These are phyloP conservation scores for Diaphora mendica DNA, from an alignment of 2,888 invertebrate species.

Conservation along the genomic window DNA sequence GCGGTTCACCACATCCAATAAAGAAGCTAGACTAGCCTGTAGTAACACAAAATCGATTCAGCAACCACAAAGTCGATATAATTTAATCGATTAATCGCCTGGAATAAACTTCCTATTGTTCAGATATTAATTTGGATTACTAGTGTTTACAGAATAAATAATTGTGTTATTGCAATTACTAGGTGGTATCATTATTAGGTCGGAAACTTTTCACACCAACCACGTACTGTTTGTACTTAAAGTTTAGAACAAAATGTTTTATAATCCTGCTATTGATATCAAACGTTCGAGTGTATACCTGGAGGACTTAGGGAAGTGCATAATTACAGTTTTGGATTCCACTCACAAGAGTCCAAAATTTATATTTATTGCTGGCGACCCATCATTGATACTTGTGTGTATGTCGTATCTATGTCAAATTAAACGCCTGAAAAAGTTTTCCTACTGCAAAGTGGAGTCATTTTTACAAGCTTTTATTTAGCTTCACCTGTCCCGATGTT, in stretches of 20 bases:
- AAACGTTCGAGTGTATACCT: neutral
- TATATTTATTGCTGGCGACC: neutral
- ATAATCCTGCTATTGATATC: neutral
- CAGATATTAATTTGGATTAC: slow-evolving; percentile 21
- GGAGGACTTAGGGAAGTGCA: neutral
- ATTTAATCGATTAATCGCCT: slow-evolving; percentile 34
- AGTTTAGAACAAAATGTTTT: neutral
- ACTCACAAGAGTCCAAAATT: too few relatives aligned
- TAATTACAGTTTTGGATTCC: neutral
- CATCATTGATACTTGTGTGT: too few relatives aligned
- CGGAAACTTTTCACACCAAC: too few relatives aligned
- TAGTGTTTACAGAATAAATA: neutral
- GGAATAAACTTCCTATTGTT: slow-evolving; percentile 26
- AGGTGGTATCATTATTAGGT: too few relatives aligned
- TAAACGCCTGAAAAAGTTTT: neutral
- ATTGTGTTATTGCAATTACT: neutral
- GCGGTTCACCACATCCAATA: slow-evolving; percentile 28
- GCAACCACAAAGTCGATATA: slow-evolving; percentile 39
- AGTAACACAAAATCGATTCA: slow-evolving; percentile 40
- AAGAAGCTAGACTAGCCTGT: slow-evolving; percentile 17
- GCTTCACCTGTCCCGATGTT: too few relatives aligned
- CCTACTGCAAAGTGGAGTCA: neutral
- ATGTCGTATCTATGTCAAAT: neutral
- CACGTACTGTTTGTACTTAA: neutral
- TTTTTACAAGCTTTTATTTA: too few relatives aligned